Percentiles rank a stretch among this genome's conserved stretches.
phyloP scores from a whole-genome alignment of 2,797 vertebrate genomes.

The Paramormyrops hopkinsi region DNA sequence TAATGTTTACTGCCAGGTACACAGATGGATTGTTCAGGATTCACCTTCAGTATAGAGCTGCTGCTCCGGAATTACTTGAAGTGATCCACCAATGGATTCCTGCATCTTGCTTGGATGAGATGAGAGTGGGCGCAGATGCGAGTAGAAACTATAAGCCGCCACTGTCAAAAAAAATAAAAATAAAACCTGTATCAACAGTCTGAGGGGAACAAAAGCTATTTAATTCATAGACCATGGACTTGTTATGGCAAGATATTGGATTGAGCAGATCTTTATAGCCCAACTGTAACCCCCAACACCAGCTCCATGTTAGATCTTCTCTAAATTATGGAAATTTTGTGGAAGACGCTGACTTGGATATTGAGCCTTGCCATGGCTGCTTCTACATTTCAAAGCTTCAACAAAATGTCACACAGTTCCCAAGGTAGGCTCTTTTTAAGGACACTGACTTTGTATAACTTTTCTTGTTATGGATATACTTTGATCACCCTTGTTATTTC shows the following conservation, averaged over 20 bases:
- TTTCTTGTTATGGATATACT: not conserved
- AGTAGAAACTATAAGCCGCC: constrained; percentile 58
- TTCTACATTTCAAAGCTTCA: constrained; percentile 80
- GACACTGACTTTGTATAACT: not conserved
- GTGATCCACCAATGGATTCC: constrained; percentile 55
- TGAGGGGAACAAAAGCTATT: constrained; percentile 46
- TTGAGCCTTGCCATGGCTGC: constrained; percentile 91
- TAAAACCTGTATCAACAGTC: constrained; percentile 53
- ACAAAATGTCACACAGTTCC: constrained; percentile 83
- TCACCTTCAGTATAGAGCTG: constrained; percentile 64
- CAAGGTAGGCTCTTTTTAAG: constrained; percentile 76
- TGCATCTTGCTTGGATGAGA: constrained; percentile 67
- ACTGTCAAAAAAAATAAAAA: constrained; percentile 53
- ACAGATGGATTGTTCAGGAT: constrained; percentile 72
- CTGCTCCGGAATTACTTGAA: constrained; percentile 64
- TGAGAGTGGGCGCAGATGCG: constrained; percentile 66
- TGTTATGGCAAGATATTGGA: constrained; percentile 79
- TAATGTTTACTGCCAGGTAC: constrained; percentile 63
- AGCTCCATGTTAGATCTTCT: constrained; percentile 67
- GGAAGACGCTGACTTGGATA: constrained; percentile 97
- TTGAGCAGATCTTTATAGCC: constrained; percentile 68
- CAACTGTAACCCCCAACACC: constrained; percentile 67
- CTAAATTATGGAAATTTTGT: constrained; percentile 99
- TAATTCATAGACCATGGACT: constrained; percentile 58
- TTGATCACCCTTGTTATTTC: not conserved